A percentile compares a stretch with the other conserved stretches of the same genome.
Evolutionary conservation across 2,888 invertebrate species (phyloP).

Genomic region (Gnatocerus cornutus): DNA sequence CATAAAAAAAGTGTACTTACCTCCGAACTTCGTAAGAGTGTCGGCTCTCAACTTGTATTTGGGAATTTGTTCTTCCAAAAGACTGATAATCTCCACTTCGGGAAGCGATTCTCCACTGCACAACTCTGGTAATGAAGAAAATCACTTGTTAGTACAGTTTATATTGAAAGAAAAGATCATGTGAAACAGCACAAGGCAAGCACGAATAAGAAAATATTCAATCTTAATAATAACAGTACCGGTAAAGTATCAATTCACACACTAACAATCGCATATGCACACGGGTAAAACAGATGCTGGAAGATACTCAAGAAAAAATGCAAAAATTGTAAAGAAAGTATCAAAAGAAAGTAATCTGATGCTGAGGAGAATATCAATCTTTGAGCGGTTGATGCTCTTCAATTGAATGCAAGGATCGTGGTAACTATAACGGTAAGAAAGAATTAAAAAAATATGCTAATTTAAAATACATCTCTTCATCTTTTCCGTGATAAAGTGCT

Average conservation of each 20-base stretch:
- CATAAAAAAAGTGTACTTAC: conserved; percentile 71
- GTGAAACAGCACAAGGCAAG: conserved; percentile 39
- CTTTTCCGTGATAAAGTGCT: too few species aligned
- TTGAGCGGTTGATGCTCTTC: background rate
- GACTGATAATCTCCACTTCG: conserved; percentile 96
- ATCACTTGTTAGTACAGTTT: background rate
- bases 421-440: too few species aligned
- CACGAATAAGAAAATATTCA: conserved; percentile 28
- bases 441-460: too few species aligned
- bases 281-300: conserved; percentile 8
- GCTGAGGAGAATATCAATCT: background rate
- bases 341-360: conserved; percentile 29
- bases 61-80: conserved; percentile 96
- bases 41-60: conserved; percentile 95
- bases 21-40: conserved; percentile 93
- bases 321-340: conserved; percentile 42
- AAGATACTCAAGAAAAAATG: conserved; percentile 26
- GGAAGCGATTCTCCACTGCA: conserved; percentile 94
- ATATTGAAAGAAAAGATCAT: conserved; percentile 20
- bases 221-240: conserved; percentile 33
- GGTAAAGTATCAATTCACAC: conserved; percentile 25
- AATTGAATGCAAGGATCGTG: too few species aligned
- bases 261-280: conserved; percentile 14
- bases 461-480: too few species aligned
- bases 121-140: conserved; percentile 79